phyloP scores from a whole-genome alignment of 2,113 vertebrate genomes.

The Coregonus clupeaformis region DNA sequence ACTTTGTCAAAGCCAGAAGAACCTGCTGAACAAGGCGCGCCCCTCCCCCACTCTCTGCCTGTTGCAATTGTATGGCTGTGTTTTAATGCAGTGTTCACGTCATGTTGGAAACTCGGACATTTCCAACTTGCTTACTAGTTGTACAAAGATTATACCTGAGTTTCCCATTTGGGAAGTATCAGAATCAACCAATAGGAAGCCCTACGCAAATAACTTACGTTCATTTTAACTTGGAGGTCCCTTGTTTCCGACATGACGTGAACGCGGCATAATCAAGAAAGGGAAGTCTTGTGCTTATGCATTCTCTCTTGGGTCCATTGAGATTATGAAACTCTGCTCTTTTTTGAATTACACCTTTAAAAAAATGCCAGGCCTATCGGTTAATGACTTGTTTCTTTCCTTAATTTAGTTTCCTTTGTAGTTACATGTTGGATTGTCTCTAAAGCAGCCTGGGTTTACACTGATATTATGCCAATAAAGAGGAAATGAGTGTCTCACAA shows the following conservation, averaged over 20 bases:
- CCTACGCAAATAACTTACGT: too few relatives aligned
- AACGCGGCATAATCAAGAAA: neutral
- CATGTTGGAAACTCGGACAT: too few relatives aligned
- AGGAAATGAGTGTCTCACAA: constrained; percentile 16
- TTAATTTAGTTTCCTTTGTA: too few relatives aligned
- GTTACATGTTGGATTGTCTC: too few relatives aligned
- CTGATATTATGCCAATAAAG: constrained; percentile 10
- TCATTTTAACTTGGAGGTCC: neutral
- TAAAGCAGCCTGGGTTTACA: neutral
- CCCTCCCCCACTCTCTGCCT: too few relatives aligned
- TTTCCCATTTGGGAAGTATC: too few relatives aligned
- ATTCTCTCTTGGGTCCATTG: neutral
- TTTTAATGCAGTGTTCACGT: too few relatives aligned
- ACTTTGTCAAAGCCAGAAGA: constrained; percentile 33
- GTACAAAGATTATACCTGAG: too few relatives aligned
- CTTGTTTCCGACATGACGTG: constrained; percentile 4
- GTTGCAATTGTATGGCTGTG: too few relatives aligned
- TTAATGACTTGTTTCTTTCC: too few relatives aligned
- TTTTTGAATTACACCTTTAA: constrained; percentile 1
- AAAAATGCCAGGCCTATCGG: neutral
- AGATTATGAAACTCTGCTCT: neutral
- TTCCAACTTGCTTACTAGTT: too few relatives aligned
- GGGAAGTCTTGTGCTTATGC: constrained; percentile 3
- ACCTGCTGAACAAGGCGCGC: constrained; percentile 51
- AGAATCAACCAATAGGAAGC: neutral